phyloP scores from a whole-genome alignment of 2,888 invertebrate genomes.

The Hyppa rectilinea region DNA sequence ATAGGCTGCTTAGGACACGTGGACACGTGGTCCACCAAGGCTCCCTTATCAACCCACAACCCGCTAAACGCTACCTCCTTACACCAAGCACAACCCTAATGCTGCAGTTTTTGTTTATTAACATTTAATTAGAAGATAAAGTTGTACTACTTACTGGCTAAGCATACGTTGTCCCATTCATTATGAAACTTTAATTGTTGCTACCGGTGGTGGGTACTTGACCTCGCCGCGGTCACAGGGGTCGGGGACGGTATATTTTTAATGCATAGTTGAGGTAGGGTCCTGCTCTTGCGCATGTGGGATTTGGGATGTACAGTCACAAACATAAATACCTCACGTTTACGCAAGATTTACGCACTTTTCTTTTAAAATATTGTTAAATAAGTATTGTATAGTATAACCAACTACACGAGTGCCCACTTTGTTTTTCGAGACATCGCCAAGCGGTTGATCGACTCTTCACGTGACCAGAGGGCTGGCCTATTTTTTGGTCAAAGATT shows the following conservation, averaged over 20 bases:
- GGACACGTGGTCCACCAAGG: not conserved
- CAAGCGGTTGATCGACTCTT: too few species aligned
- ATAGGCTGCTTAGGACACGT: too few species aligned
- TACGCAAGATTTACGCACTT: not conserved
- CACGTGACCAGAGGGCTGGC: too few species aligned
- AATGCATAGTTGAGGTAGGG: slow-evolving; percentile 26
- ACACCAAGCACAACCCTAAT: slow-evolving; percentile 63
- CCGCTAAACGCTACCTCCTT: slow-evolving; percentile 60
- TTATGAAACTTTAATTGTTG: slow-evolving; percentile 76
- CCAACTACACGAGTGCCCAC: too few species aligned
- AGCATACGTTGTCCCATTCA: slow-evolving; percentile 74
- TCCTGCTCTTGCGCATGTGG: slow-evolving; percentile 14
- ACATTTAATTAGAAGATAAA: slow-evolving; percentile 87
- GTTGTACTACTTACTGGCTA: slow-evolving; percentile 74
- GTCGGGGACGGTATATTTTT: slow-evolving; percentile 52
- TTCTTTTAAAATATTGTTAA: not conserved
- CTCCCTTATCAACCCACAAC: not conserved
- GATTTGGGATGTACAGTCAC: slow-evolving; percentile 1
- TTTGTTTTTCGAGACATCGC: too few species aligned
- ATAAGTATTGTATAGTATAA: too few species aligned
- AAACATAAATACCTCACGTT: not conserved
- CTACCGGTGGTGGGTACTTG: slow-evolving; percentile 58
- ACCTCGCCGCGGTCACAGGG: slow-evolving; percentile 60
- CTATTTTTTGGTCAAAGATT: too few species aligned
- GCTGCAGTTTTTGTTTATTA: slow-evolving; percentile 84